phyloP scores from a whole-genome alignment of 2,113 vertebrate genomes.

The Tragelaphus imberbis region DNA sequence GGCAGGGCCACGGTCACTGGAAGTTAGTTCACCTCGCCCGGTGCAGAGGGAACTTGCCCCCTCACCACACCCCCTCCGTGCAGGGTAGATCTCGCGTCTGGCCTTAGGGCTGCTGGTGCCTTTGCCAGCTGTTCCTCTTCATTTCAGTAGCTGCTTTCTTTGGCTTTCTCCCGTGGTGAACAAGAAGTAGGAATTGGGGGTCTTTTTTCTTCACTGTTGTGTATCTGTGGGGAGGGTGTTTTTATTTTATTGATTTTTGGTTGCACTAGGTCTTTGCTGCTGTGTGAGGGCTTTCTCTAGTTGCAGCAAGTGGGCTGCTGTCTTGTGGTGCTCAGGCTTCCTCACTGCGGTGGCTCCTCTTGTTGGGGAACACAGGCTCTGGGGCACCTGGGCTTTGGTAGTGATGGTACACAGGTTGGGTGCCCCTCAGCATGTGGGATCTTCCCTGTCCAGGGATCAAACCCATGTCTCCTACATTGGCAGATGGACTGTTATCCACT shows the following conservation, averaged over 20 bases:
- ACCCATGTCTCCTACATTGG: neutral
- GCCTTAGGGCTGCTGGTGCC: neutral
- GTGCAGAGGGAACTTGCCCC: neutral
- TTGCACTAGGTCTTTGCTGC: neutral
- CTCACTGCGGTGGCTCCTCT: neutral
- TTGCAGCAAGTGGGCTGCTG: neutral
- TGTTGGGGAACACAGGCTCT: neutral
- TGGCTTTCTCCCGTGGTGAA: neutral
- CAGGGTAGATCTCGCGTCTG: too few species aligned
- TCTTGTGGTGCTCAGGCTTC: neutral
- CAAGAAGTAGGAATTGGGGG: neutral
- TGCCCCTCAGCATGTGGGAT: neutral
- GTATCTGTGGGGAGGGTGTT: neutral
- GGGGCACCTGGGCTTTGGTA: neutral
- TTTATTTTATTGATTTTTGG: neutral
- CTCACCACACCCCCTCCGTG: neutral
- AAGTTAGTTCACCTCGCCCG: neutral
- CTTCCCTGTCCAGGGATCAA: neutral
- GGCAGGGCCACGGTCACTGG: neutral
- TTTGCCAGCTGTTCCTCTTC: neutral
- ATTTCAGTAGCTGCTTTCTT: neutral
- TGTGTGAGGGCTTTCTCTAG: neutral
- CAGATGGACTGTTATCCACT: neutral
- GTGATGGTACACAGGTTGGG: neutral
- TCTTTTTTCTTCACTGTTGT: neutral